phyloP scores from a whole-genome alignment of 2,113 vertebrate genomes.

The Lichenostomus cassidix region DNA sequence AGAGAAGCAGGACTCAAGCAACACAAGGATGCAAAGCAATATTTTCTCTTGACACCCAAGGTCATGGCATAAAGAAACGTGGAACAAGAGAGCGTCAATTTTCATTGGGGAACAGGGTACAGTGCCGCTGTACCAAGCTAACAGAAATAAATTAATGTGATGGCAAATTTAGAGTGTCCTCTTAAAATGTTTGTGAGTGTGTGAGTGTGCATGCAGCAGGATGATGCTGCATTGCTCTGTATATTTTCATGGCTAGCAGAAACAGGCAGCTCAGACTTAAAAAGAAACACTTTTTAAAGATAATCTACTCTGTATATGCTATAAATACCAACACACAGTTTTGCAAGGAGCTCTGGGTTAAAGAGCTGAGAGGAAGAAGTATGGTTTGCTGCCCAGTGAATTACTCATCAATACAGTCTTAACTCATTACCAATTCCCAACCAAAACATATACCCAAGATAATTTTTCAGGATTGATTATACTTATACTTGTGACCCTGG shows the following conservation, averaged over 20 bases:
- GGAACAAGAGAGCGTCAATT: slow-evolving; percentile 61
- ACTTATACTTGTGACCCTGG: not conserved
- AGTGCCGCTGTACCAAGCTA: slow-evolving; percentile 41
- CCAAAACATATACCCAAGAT: not conserved
- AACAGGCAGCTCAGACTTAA: slow-evolving; percentile 7
- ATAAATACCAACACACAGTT: slow-evolving; percentile 25
- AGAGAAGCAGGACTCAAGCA: slow-evolving; percentile 65
- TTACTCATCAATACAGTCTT: not conserved
- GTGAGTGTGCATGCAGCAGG: not conserved
- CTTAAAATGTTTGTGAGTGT: slow-evolving; percentile 37
- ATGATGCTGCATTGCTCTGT: not conserved
- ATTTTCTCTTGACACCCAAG: slow-evolving; percentile 78
- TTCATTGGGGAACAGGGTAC: slow-evolving; percentile 55
- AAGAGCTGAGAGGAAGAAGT: not conserved
- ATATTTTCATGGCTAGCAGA: not conserved
- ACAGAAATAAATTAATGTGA: slow-evolving; percentile 68
- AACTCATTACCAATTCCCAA: not conserved
- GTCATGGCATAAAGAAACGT: slow-evolving; percentile 52
- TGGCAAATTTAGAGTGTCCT: slow-evolving; percentile 45
- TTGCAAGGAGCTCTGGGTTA: slow-evolving; percentile 1
- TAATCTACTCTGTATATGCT: not conserved
- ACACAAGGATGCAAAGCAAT: slow-evolving; percentile 63
- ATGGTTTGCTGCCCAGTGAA: slow-evolving; percentile 27
- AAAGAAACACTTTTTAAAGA: slow-evolving; percentile 12
- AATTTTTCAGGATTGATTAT: not conserved